Conservation (phyloP, 1,140 invertebrate species). For the Drosophila pallidifrons region DNA sequence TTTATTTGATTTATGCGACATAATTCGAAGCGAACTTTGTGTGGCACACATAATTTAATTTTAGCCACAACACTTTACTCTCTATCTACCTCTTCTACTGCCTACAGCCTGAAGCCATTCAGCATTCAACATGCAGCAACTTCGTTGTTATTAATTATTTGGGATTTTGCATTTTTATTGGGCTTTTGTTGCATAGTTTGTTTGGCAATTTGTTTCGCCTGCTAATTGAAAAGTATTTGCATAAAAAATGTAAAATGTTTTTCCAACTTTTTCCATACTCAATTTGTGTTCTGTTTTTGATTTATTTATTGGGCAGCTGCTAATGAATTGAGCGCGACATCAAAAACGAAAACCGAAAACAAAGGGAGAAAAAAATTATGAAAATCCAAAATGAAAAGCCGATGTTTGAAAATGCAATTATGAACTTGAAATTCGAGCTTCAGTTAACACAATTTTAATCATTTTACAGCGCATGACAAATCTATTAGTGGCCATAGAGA, state of each 20-base stretch:
- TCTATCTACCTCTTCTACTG: background rate
- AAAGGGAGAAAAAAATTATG: slow-evolving; percentile 6
- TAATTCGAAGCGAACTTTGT: slow-evolving; percentile 81
- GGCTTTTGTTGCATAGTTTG: slow-evolving; percentile 52
- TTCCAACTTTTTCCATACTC: slow-evolving; percentile 17
- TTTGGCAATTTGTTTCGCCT: slow-evolving; percentile 59
- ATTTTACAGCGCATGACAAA: slow-evolving; percentile 68
- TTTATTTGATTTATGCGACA: slow-evolving; percentile 84
- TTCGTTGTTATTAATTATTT: slow-evolving; percentile 75
- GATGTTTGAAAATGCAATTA: slow-evolving; percentile 24
- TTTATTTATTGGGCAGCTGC: slow-evolving; percentile 56
- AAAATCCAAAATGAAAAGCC: slow-evolving; percentile 24
- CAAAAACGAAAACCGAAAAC: background rate
- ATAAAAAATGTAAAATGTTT: slow-evolving; percentile 39
- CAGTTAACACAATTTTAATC: slow-evolving; percentile 36
- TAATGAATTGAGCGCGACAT: slow-evolving; percentile 53
- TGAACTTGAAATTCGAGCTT: background rate
- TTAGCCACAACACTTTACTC: slow-evolving; percentile 52
- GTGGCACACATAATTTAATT: slow-evolving; percentile 83
- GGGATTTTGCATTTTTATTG: slow-evolving; percentile 37
- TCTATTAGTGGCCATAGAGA: slow-evolving; percentile 74
- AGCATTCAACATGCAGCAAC: background rate
- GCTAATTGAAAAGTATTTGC: slow-evolving; percentile 80
- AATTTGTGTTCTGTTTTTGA: slow-evolving; percentile 58
- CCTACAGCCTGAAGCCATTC: background rate